Percentiles rank a stretch among this genome's conserved stretches.
These are phyloP conservation scores for Arctia plantaginis DNA, from an alignment of 2,888 invertebrate species.

Conservation along the genomic window DNA sequence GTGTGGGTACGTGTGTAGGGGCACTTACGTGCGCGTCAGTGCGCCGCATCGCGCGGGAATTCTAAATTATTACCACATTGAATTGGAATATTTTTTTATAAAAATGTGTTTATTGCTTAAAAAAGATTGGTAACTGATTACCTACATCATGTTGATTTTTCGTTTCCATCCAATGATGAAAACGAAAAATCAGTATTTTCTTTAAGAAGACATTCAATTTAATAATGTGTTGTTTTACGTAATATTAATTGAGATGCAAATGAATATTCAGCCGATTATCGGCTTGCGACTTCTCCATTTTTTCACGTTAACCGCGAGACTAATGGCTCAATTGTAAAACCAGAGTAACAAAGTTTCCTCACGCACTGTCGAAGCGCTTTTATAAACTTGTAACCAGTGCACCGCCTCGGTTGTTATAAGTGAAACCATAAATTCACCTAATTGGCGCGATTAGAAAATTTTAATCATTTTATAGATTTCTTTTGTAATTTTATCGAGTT, in stretches of 20 bases:
- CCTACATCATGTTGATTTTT: background rate
- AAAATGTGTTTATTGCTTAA: background rate
- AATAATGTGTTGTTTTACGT: conserved; percentile 53
- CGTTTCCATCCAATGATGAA: background rate
- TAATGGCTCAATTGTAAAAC: conserved; percentile 57
- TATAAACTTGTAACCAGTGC: conserved; percentile 50
- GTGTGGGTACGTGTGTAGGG: conserved; percentile 64
- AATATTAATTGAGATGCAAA: conserved; percentile 38
- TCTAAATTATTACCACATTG: conserved; percentile 53
- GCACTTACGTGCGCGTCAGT: conserved; percentile 57
- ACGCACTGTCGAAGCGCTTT: conserved; percentile 37
- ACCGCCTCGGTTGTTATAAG: conserved; percentile 47
- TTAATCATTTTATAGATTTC: conserved; percentile 84
- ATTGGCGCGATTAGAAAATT: conserved; percentile 82
- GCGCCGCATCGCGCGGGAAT: conserved; percentile 48
- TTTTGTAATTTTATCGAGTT: conserved; percentile 84
- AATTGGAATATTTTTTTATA: conserved; percentile 33
- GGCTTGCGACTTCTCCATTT: conserved; percentile 13
- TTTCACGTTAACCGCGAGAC: conserved; percentile 40
- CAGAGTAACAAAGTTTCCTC: conserved; percentile 44
- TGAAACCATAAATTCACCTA: conserved; percentile 81
- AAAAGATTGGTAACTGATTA: background rate
- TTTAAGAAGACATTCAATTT: conserved; percentile 16
- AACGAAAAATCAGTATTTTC: too few relatives aligned
- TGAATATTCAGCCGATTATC: conserved; percentile 47